Percentiles rank a stretch among this genome's conserved stretches.
Evolutionary conservation across 2,888 invertebrate species (phyloP).

Genomic region (Dryadula phaetusa): DNA sequence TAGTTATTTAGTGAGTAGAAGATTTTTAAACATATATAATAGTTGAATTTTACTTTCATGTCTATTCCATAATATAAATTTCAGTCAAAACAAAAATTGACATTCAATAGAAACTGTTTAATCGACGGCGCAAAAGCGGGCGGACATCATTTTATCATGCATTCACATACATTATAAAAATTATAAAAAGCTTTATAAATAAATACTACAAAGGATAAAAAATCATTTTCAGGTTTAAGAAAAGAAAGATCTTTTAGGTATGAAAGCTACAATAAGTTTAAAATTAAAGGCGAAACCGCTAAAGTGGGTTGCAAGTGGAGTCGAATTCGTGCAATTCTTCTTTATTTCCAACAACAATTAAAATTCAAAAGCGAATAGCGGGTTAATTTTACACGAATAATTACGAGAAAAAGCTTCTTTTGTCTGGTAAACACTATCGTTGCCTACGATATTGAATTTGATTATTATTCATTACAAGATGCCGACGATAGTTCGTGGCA

Average conservation of each 20-base stretch:
- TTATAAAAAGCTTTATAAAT: background rate
- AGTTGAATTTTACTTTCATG: too few species aligned
- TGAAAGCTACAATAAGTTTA: slow-evolving; percentile 14
- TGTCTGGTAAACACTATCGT: too few species aligned
- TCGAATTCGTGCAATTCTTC: slow-evolving; percentile 14
- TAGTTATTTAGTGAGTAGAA: too few species aligned
- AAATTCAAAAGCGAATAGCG: background rate
- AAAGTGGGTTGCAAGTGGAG: slow-evolving; percentile 12
- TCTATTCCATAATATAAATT: background rate
- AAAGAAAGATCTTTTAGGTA: slow-evolving; percentile 1
- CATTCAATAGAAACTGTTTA: too few species aligned
- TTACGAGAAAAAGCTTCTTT: slow-evolving; percentile 1
- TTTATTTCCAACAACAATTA: slow-evolving; percentile 19
- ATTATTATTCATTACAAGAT: too few species aligned
- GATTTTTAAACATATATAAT: too few species aligned
- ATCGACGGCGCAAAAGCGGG: too few species aligned
- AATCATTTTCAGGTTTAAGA: background rate
- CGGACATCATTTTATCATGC: too few species aligned
- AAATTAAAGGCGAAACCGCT: slow-evolving; percentile 10
- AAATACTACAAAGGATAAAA: background rate
- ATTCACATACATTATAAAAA: background rate
- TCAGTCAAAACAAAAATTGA: background rate
- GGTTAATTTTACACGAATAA: background rate
- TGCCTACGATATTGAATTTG: too few species aligned
- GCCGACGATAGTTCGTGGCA: too few species aligned